Percentiles rank a stretch among this genome's conserved stretches.
Conservation (phyloP, 2,113 vertebrate species). For the Amphiprion percula region DNA sequence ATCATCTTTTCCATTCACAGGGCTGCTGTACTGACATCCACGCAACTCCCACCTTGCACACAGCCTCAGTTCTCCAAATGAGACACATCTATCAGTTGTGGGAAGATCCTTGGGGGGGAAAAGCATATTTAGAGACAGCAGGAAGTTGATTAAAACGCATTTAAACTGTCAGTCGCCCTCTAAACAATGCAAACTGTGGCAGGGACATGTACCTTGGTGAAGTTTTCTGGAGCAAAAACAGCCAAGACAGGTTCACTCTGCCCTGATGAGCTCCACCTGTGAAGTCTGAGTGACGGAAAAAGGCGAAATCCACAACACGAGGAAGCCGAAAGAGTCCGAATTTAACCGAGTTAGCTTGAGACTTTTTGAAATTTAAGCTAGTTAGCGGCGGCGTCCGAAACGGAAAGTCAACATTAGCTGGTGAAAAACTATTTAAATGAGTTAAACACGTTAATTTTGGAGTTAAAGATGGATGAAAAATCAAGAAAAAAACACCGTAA, state of each 20-base stretch:
- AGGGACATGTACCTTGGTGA: not conserved
- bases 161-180: not conserved
- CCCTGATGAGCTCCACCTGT: not conserved
- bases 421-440: not conserved
- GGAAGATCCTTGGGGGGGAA: not conserved
- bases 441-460: not conserved
- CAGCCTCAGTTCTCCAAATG: conserved; percentile 9
- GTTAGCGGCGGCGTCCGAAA: not conserved
- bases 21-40: conserved; percentile 1
- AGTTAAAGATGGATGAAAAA: conserved; percentile 1
- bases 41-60: not conserved
- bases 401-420: conserved; percentile 7
- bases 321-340: no score
- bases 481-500: fast-evolving
- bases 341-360: not conserved
- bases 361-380: not conserved
- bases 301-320: not conserved
- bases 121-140: not conserved
- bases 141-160: no score
- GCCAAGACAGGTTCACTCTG: no score
- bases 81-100: not conserved
- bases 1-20: conserved; percentile 1
- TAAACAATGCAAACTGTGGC: not conserved
- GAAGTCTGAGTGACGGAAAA: no score
- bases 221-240: not conserved